Base-by-base conservation (phyloP, 92 coral and sea anemone species). In the Paragorgia papillata region DNA sequence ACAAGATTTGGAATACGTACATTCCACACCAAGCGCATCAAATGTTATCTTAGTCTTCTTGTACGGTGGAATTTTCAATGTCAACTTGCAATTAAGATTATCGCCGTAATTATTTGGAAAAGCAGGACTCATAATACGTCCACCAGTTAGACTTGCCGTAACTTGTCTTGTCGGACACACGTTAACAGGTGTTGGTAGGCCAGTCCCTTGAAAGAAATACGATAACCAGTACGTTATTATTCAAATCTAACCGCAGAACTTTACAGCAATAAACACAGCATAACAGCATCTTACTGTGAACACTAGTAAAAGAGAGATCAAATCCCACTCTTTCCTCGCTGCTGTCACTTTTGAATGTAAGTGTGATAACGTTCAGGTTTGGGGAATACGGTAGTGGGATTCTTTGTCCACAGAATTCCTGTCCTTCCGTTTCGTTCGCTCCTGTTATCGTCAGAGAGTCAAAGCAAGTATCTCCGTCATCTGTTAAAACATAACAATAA, bases 21-120 rank as follows among this genome's bases (percentile, higher is more conserved):
- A 44, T 76, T 93, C 87, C 0, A 93, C 48, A 12, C 70, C 66
- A 54, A 88, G 86, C 28, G 43, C 63, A 59, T 82, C 63, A 68
- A 86, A 90, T 87, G 87, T 79, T 0, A 90, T 85, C 33, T 85
- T 78, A 29, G 88, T 81, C 85, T 82, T 82, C 73, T 84, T 88
- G 81, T 94, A 86, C 26, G 91, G 92, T 3, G 90, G 98, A 37
- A 94, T 86, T 7, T 88, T 82, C 62, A 94, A 39, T 9, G 86
- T 86, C n/a, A 89, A 81, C 26, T 78, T 81, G 70, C 98, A 94
- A 73, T 65, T 48, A 43, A 57, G 78, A 35, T 86, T 78, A 50
- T 82, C 57, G 12, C 85, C 81, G 51, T 94, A 91, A 2, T 39
- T 35, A 26, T 66, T 58, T 18, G 98, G 94, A 66, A 54, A 89